A percentile compares a stretch with the other conserved stretches of the same genome.
Evolutionary conservation across 2,888 invertebrate species (phyloP).

Genomic region (Athalia rosae): DNA sequence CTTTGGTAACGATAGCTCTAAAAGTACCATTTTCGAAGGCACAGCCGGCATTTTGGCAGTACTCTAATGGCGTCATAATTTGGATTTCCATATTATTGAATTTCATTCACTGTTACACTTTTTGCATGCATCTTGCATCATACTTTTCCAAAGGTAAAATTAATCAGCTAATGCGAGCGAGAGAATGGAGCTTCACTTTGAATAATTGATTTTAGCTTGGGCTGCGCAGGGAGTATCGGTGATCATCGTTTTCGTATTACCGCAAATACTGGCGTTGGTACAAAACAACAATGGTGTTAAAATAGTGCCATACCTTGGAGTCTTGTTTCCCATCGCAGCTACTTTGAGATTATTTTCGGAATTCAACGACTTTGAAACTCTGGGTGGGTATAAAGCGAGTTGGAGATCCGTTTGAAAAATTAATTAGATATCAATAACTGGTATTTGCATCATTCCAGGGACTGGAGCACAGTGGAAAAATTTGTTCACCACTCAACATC

Average conservation of each 20-base stretch:
- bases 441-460: slow-evolving; percentile 61
- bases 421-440: too few species aligned
- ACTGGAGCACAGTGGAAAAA: slow-evolving; percentile 74
- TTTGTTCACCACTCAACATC: slow-evolving; percentile 66
- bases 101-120: slow-evolving; percentile 63
- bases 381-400: too few species aligned
- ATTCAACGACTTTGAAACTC: slow-evolving; percentile 63
- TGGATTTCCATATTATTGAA: slow-evolving; percentile 65
- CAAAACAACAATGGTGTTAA: neutral
- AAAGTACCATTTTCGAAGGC: slow-evolving; percentile 61
- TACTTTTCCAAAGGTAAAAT: slow-evolving; percentile 68
- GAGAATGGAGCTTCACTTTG: neutral
- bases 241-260: too few species aligned
- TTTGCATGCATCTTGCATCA: slow-evolving; percentile 68
- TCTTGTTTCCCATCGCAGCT: slow-evolving; percentile 66
- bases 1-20: slow-evolving; percentile 63
- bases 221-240: neutral
- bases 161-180: neutral
- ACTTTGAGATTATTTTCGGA: slow-evolving; percentile 64
- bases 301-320: slow-evolving; percentile 59
- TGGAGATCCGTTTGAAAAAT: too few species aligned
- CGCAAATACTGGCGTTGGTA: too few species aligned
- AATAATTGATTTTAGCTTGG: neutral
- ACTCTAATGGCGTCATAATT: slow-evolving; percentile 66
- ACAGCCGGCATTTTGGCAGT: slow-evolving; percentile 64